Evolutionary conservation across 2,113 vertebrate species (phyloP).

Genomic region (Podocnemis expansa): DNA sequence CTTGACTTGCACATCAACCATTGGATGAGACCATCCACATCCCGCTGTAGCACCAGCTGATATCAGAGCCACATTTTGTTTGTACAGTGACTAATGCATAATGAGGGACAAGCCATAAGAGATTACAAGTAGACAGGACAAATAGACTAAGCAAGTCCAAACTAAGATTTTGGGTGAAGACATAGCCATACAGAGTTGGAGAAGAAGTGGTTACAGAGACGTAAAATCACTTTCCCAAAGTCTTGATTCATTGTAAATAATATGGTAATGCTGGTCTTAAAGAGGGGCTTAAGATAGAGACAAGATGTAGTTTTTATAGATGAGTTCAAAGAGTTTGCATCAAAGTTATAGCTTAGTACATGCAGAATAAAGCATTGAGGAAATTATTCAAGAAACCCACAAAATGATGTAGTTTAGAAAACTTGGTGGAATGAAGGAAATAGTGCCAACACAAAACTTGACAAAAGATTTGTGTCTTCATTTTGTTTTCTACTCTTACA

Average conservation of each 20-base stretch:
- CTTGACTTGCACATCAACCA: neutral
- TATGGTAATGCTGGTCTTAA: neutral
- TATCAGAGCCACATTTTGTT: neutral
- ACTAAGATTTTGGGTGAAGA: too few species aligned
- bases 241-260: neutral
- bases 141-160: too few species aligned
- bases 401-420: neutral
- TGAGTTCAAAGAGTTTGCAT: neutral
- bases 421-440: neutral
- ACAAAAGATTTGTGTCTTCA: neutral
- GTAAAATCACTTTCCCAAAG: neutral
- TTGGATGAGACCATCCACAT: neutral
- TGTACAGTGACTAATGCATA: neutral
- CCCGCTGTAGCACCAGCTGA: neutral
- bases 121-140: neutral
- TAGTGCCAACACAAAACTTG: neutral
- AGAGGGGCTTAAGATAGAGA: neutral
- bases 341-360: accelerated
- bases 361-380: neutral
- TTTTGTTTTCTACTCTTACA: neutral
- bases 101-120: neutral
- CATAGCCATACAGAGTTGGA: neutral
- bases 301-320: neutral
- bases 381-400: neutral
- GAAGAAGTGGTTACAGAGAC: neutral